Evolutionary conservation across 2,113 vertebrate species (phyloP), one percentile per base, ranked within the genome.

Genomic region (Theropithecus gelada): DNA sequence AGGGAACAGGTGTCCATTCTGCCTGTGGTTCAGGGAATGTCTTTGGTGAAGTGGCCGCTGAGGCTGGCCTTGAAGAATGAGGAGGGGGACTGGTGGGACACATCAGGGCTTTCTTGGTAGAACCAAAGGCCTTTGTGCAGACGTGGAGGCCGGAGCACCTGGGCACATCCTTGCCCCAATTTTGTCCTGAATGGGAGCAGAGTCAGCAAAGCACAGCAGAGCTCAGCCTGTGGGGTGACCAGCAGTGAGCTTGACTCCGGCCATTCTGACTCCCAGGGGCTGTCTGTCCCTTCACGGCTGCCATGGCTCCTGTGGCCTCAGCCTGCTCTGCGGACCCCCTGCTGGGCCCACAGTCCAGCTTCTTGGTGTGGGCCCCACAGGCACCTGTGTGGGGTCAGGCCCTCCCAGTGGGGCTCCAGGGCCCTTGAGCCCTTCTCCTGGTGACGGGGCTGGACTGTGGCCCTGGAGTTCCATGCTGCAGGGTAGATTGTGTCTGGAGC

Each of bases 71-170:
- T n/a, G 72, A 66, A 17, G 57, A 30, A 9, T 0, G 18, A 43
- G 59, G 70, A 50, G 35, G 48, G 59, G 25, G 17, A 30, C 18
- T 3, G 0, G 25, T 0, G 20, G 86, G n/a, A 18, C 50, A 30
- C 1, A 73, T 1, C 5, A 0, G n/a, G 50, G 38, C 8, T 0
- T 13, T 23, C 55, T 61, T 2, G 1, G 16, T 55, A 43, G 76
- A 35, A 23, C 1, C 52, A 18, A 13, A 1, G 3, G 81, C 45
- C 48, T 45, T 12, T 6, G 25, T 48, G 12, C 3, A 35, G 75
- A 32, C 32, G 11, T 8, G 83, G 35, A 40, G 50, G 17, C 25
- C 9, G 8, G 61, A 38, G 57, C 35, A 20, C 57, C 0, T 48
- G 2, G 72, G 50, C 10, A 10, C 22, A 1, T 1, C 59, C 40